Conservation (phyloP, 2,797 vertebrate genomes). For the Diglossa cyanea region DNA sequence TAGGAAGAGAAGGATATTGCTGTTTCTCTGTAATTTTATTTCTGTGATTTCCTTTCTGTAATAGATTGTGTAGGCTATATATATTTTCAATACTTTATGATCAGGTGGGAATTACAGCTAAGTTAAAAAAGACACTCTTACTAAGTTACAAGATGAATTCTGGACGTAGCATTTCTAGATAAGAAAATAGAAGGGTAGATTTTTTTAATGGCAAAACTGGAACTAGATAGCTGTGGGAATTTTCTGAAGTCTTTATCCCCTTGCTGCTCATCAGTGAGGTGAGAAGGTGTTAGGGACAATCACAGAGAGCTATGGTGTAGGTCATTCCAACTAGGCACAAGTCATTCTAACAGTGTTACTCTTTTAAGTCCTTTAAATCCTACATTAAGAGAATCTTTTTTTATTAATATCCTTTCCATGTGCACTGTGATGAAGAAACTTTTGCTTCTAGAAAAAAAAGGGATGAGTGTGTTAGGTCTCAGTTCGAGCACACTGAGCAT, state of each 20-base stretch:
- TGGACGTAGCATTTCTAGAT: not conserved
- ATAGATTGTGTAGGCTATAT: not conserved
- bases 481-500: not conserved
- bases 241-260: not conserved
- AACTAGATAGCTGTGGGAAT: not conserved
- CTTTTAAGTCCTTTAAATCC: not conserved
- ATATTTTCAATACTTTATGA: not conserved
- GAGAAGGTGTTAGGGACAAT: not conserved
- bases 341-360: not conserved
- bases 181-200: not conserved
- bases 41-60: not conserved
- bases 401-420: not conserved
- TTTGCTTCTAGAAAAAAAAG: not conserved
- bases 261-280: not conserved
- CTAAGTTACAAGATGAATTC: not conserved
- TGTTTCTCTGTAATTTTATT: constrained; percentile 16
- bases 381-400: not conserved
- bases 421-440: not conserved
- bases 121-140: not conserved
- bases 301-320: not conserved
- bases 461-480: not conserved
- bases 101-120: not conserved
- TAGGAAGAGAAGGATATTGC: not conserved
- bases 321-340: not conserved
- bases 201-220: not conserved